Conservation (phyloP, 2,113 vertebrate genomes). For the Apteryx owenii region DNA sequence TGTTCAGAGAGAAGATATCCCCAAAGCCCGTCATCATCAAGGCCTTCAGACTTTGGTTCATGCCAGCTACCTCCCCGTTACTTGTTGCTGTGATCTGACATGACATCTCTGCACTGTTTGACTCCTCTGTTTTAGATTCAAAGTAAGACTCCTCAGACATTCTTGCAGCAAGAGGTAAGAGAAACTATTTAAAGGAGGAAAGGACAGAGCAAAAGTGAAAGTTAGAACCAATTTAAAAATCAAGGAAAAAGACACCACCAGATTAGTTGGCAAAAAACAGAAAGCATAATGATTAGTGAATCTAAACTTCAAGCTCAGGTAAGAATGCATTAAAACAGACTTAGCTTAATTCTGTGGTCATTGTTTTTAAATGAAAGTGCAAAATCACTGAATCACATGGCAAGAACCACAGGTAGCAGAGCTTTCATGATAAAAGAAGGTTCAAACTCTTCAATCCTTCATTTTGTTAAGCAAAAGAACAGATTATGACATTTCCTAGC, state of each 20-base stretch:
- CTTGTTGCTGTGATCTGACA: conserved; percentile 90
- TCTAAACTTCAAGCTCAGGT: conserved; percentile 40
- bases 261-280: conserved; percentile 76
- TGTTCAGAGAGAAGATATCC: conserved; percentile 89
- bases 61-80: conserved; percentile 89
- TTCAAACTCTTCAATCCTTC: conserved; percentile 50
- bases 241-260: conserved; percentile 77
- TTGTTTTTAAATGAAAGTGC: conserved; percentile 42
- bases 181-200: conserved; percentile 86
- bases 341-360: conserved; percentile 10
- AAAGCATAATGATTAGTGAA: conserved; percentile 78
- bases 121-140: conserved; percentile 93
- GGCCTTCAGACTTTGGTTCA: conserved; percentile 87
- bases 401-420: conserved; percentile 52
- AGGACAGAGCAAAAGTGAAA: conserved; percentile 82
- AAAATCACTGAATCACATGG: conserved; percentile 51
- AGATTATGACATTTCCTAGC: conserved; percentile 1
- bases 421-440: conserved; percentile 46
- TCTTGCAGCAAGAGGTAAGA: conserved; percentile 90
- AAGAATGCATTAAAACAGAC: conserved; percentile 50
- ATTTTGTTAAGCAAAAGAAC: conserved; percentile 29
- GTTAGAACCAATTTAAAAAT: conserved; percentile 84
- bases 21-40: conserved; percentile 92
- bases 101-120: conserved; percentile 92
- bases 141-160: conserved; percentile 92